Evolutionary conservation across 2,797 vertebrate genomes (phyloP).

Genomic region (Urocyon cinereoargenteus): DNA sequence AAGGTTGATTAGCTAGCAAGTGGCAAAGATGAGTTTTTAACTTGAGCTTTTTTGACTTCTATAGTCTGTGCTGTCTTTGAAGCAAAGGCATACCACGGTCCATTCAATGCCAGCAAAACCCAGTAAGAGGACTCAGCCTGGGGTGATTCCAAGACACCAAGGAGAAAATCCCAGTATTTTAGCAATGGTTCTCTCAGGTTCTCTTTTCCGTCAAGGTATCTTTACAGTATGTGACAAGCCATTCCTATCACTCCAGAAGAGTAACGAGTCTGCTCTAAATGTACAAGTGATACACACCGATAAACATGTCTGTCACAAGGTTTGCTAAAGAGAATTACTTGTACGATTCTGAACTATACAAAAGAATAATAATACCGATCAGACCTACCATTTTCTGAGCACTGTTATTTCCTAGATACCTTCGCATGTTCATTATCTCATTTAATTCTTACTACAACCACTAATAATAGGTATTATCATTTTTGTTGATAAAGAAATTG

Average conservation of each 20-base stretch:
- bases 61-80: not conserved
- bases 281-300: not conserved
- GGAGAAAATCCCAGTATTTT: not conserved
- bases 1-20: not conserved
- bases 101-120: not conserved
- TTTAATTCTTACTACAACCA: not conserved
- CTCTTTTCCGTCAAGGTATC: not conserved
- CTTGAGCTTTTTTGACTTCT: not conserved
- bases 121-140: not conserved
- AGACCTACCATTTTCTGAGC: not conserved
- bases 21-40: not conserved
- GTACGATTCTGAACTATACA: not conserved
- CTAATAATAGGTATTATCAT: not conserved
- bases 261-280: not conserved
- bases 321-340: not conserved
- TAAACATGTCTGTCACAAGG: rapidly evolving
- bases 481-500: slow-evolving; percentile 30
- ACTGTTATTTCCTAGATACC: not conserved
- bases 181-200: not conserved
- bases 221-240: not conserved
- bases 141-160: not conserved
- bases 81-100: not conserved
- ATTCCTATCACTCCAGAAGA: not conserved
- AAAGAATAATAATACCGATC: not conserved
- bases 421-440: not conserved